phyloP scores from a whole-genome alignment of 2,797 vertebrate genomes.

The Melanotaenia parkinsoni region DNA sequence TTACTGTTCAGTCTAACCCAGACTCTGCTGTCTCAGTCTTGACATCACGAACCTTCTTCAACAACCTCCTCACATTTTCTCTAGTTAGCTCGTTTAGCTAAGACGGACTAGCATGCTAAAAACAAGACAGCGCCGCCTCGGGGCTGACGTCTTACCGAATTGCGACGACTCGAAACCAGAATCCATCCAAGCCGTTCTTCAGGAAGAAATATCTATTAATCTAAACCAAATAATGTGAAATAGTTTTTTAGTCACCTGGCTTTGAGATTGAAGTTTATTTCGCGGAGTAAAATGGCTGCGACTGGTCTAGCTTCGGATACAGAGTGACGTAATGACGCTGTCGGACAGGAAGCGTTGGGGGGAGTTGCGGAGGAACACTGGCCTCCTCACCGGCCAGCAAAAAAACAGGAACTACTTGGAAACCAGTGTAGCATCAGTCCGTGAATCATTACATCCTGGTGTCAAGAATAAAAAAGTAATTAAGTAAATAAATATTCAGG shows the following conservation, averaged over 20 bases:
- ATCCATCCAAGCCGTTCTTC: constrained; percentile 28
- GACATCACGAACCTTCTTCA: constrained; percentile 32
- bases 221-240: neutral
- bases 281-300: constrained; percentile 86
- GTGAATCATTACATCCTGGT: neutral
- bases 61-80: constrained; percentile 56
- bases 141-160: constrained; percentile 62
- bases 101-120: constrained; percentile 75
- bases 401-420: neutral
- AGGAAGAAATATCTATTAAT: constrained; percentile 23
- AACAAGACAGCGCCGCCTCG: constrained; percentile 66
- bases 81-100: constrained; percentile 56
- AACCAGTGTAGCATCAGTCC: neutral
- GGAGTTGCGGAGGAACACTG: constrained; percentile 12
- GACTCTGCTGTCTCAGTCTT: constrained; percentile 29
- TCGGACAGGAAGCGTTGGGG: constrained; percentile 21
- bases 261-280: constrained; percentile 81
- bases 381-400: neutral
- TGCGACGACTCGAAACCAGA: constrained; percentile 9
- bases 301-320: constrained; percentile 69
- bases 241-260: constrained; percentile 47
- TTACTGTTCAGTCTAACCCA: neutral
- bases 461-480: too few species aligned
- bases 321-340: constrained; percentile 79
- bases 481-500: too few species aligned